A percentile compares a stretch with the other conserved stretches of the same genome.
These are phyloP conservation scores for Mesocentrotus franciscanus DNA, from an alignment of 53 echinoderm and acorn worm species.

Conservation along the genomic window DNA sequence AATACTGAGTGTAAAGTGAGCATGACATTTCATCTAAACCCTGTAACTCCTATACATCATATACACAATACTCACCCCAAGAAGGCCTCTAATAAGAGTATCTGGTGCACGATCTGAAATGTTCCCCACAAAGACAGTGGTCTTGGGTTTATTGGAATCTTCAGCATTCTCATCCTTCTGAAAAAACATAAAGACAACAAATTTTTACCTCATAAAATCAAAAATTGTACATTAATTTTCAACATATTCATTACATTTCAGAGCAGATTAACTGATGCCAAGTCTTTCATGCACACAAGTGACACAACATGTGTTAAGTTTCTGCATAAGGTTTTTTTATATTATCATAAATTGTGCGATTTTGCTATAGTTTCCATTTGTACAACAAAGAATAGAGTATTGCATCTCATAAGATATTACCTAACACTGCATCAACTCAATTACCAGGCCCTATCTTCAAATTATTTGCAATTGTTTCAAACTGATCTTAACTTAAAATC, in stretches of 20 bases:
- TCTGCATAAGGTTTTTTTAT: not conserved
- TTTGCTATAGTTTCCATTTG: too few species aligned
- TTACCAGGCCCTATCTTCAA: too few species aligned
- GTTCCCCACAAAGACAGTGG: conserved; percentile 96
- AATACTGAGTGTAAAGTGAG: too few species aligned
- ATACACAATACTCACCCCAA: conserved; percentile 77
- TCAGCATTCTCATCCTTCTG: conserved; percentile 46
- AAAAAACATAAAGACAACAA: not conserved
- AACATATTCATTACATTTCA: not conserved
- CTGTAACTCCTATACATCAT: not conserved
- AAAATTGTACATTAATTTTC: not conserved
- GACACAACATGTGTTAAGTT: not conserved
- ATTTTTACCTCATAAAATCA: not conserved
- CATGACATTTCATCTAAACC: not conserved
- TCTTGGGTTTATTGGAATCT: conserved; percentile 82
- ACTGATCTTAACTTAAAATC: too few species aligned
- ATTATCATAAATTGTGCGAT: not conserved
- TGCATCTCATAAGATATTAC: too few species aligned
- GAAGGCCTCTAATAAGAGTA: conserved; percentile 81
- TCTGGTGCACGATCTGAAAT: conserved; percentile 98
- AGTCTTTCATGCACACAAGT: not conserved
- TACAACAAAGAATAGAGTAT: too few species aligned
- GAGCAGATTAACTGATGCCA: too few species aligned
- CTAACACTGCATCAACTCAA: too few species aligned
- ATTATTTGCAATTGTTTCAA: too few species aligned